These are phyloP conservation scores for Acrobasis repandana DNA, from an alignment of 2,888 invertebrate species.

Conservation along the genomic window DNA sequence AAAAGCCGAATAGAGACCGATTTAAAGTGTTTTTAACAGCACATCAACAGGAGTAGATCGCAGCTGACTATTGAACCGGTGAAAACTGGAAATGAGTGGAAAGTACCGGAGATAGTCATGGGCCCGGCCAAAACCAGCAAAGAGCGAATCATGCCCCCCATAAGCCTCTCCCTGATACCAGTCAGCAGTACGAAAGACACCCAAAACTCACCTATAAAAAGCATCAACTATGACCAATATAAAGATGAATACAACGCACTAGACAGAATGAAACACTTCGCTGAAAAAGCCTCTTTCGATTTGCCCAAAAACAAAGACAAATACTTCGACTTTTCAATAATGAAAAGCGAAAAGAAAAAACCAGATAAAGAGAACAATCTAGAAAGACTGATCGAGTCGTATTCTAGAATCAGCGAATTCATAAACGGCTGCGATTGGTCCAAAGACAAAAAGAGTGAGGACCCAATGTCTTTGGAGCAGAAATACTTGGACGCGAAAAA, in stretches of 20 bases:
- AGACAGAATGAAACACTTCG: slow-evolving; percentile 80
- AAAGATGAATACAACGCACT: slow-evolving; percentile 76
- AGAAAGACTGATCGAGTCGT: slow-evolving; percentile 70
- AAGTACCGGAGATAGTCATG: slow-evolving; percentile 66
- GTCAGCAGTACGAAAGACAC: slow-evolving; percentile 64
- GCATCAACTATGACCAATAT: slow-evolving; percentile 60
- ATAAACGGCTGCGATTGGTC: slow-evolving; percentile 80
- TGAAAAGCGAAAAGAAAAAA: slow-evolving; percentile 54
- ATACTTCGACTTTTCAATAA: slow-evolving; percentile 56
- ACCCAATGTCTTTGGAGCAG: slow-evolving; percentile 66
- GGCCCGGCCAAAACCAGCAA: slow-evolving; percentile 60
- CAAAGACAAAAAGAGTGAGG: slow-evolving; percentile 60
- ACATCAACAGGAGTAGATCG: slow-evolving; percentile 79
- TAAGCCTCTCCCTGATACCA: slow-evolving; percentile 74
- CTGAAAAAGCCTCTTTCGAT: slow-evolving; percentile 76
- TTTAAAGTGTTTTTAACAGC: slow-evolving; percentile 65
- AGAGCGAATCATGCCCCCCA: slow-evolving; percentile 73
- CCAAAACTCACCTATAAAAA: slow-evolving; percentile 61
- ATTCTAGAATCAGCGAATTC: slow-evolving; percentile 75
- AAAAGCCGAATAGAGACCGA: slow-evolving; percentile 48
- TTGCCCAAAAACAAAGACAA: slow-evolving; percentile 67
- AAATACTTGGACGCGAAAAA: slow-evolving; percentile 78
- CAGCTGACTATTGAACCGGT: slow-evolving; percentile 77
- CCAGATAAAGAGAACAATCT: slow-evolving; percentile 65
- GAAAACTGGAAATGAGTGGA: slow-evolving; percentile 62